Base-by-base conservation (phyloP, 2,113 vertebrate genomes). In the Muntiacus muntjak region DNA sequence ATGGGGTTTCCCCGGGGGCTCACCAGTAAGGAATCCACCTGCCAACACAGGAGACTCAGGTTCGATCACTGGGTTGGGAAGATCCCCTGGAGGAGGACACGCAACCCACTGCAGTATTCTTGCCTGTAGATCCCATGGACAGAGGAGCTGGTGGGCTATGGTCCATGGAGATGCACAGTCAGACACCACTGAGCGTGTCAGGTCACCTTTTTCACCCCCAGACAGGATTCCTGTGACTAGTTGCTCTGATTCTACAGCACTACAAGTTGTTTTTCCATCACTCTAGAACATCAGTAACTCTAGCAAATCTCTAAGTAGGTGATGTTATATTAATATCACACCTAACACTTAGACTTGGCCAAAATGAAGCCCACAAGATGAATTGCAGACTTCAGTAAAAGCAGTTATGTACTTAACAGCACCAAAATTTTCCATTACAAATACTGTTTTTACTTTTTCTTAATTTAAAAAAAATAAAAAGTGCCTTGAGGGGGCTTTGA, bases 371-470 rank as follows among this genome's bases (percentile, higher is more conserved):
- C 71, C 54, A 16, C 43, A 54, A 58, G 62, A 97, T 91, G 96
- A 98, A 94, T 87, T 86, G 88, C 83, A 96, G 71, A 86, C 52
- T 86, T 85, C 71, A 89, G 81, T 87, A 81, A 92, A 96, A 97
- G 54, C 67, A 2, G 3, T 91, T 91, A 89, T 64, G 78, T 96
- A 83, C 60, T 95, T 95, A 93, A 86, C 19, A 28, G 78, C 47
- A 71, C 45, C 74, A 78, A 82, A 50, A 67, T 91, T 97, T 98
- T 97, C 98, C 97, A 97, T 97, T 97, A 97, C 96, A 97, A 89
- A 96, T 91, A 92, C 67, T 94, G 85, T 94, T 97, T 98, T 97
- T 91, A 79, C 45, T 96, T 57, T 95, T 87, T 81, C 43, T 97
- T 97, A 82, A 97, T 93, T 91, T 28, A 74, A 89, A 91, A 64